A percentile compares a stretch with the other conserved stretches of the same genome.
Evolutionary conservation across 2,797 vertebrate genomes (phyloP).

Genomic region (Nyctalus aviator): DNA sequence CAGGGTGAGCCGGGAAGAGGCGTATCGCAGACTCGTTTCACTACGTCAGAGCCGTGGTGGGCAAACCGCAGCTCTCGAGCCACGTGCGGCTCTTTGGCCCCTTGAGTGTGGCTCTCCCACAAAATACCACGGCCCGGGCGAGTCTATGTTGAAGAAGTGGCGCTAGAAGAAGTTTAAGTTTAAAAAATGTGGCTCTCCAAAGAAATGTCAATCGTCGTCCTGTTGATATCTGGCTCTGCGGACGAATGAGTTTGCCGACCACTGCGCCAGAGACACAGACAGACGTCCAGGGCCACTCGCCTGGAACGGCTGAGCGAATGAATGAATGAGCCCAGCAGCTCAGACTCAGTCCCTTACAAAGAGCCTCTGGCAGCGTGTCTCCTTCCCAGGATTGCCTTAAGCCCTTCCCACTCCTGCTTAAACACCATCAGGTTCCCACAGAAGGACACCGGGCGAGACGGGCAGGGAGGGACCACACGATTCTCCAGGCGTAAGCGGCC

Average conservation of each 20-base stretch:
- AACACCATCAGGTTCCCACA: neutral
- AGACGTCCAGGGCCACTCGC: neutral
- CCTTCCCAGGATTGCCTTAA: conserved; percentile 13
- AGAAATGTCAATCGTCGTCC: too few species aligned
- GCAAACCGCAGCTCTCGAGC: too few species aligned
- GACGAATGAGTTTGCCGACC: too few species aligned
- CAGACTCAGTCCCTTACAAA: neutral
- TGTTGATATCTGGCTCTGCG: too few species aligned
- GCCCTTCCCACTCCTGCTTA: neutral
- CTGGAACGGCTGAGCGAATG: neutral
- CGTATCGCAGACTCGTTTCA: neutral
- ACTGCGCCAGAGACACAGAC: neutral
- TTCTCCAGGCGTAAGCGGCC: neutral
- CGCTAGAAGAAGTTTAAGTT: too few species aligned
- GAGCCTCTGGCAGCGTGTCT: neutral
- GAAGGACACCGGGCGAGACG: neutral
- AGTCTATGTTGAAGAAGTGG: too few species aligned
- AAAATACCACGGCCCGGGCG: too few species aligned
- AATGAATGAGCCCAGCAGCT: neutral
- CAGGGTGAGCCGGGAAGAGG: neutral
- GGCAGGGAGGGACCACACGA: neutral
- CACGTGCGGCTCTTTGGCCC: too few species aligned
- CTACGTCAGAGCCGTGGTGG: neutral
- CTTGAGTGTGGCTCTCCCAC: too few species aligned
- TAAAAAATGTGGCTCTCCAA: too few species aligned